Evolutionary conservation across 2,113 vertebrate species (phyloP), one percentile per base, ranked within the genome.

Genomic region (Eulemur rufifrons): DNA sequence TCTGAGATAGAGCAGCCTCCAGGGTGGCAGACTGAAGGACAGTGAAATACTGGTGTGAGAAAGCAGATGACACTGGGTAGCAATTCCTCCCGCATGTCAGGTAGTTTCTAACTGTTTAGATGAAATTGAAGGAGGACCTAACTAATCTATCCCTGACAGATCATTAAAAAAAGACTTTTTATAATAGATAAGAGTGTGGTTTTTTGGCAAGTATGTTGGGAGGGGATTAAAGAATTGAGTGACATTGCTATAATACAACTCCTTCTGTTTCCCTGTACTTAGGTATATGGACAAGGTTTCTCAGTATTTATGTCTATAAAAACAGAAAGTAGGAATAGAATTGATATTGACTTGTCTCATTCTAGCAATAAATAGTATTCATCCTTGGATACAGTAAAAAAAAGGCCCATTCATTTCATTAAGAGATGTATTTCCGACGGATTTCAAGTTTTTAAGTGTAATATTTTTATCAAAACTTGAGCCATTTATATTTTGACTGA

Each of bases 391-490:
- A 3, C 50, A 56, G 9, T 47, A 12, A 52, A 45, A 61, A 61
- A 89, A 69, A 27, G 23, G 56, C 54, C 54, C 12, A 6, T 54
- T 87, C 64, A 45, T 94, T 42, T 90, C 39, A 50, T 50, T 47
- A 64, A 34, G 56, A 64, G 63, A 14, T 56, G 5, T 5, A 20
- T 50, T 84, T 78, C 54, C 23, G 63, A 13, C 61, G 8, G 17
- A 74, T 88, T 90, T 92, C 56, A 69, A 52, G 20, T 42, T 90
- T 83, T 88, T 50, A 47, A 10, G 6, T 73, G 37, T 84, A 71
- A 68, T 54, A 18, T 80, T 95, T 83, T 92, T 64, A 66, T 94
- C 18, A 85, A 64, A 52, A 87, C 80, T 83, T 59, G 86, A 80
- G 80, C 45, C 50, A 73, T 13, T 73, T 86, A 6, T 61, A 39